Conservation (phyloP, 2,113 vertebrate species). For the Hippocampus zosterae region DNA sequence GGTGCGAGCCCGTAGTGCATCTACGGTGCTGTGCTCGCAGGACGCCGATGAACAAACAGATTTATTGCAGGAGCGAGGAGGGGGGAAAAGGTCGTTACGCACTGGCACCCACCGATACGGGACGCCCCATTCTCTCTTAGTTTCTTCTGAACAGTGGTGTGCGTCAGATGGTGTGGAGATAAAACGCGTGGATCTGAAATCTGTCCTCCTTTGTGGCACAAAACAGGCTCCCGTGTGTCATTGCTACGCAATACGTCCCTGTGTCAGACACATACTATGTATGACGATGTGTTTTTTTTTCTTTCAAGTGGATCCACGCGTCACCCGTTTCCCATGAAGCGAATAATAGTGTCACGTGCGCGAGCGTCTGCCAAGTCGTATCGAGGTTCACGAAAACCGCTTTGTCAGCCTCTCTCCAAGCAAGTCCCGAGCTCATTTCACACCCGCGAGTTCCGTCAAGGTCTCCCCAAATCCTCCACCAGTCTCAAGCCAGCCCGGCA, state of each 20-base stretch:
- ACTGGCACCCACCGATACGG: slow-evolving; percentile 29
- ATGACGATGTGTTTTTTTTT: not conserved
- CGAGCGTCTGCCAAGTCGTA: slow-evolving; percentile 22
- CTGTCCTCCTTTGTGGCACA: slow-evolving; percentile 46
- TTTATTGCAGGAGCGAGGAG: slow-evolving; percentile 36
- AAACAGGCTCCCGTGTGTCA: slow-evolving; percentile 19
- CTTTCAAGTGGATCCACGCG: not conserved
- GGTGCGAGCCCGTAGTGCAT: slow-evolving; percentile 52
- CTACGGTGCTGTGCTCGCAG: slow-evolving; percentile 37
- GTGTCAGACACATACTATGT: not conserved
- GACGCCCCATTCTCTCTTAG: slow-evolving; percentile 39
- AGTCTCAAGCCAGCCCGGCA: slow-evolving; percentile 47
- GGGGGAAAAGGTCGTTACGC: slow-evolving; percentile 50
- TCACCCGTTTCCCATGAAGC: slow-evolving; percentile 29
- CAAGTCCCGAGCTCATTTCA: slow-evolving; percentile 53
- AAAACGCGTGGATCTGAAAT: slow-evolving; percentile 46
- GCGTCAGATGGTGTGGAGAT: slow-evolving; percentile 44
- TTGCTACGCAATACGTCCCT: slow-evolving; percentile 16
- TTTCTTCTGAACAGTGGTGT: slow-evolving; percentile 37
- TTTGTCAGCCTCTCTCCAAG: slow-evolving; percentile 48
- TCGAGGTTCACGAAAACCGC: slow-evolving; percentile 22
- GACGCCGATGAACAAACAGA: slow-evolving; percentile 35
- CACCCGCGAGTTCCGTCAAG: slow-evolving; percentile 49
- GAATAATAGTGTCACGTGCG: slow-evolving; percentile 4
- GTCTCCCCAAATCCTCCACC: slow-evolving; percentile 36